Conservation (phyloP, 2,888 invertebrate genomes). For the Germaria angustata region DNA sequence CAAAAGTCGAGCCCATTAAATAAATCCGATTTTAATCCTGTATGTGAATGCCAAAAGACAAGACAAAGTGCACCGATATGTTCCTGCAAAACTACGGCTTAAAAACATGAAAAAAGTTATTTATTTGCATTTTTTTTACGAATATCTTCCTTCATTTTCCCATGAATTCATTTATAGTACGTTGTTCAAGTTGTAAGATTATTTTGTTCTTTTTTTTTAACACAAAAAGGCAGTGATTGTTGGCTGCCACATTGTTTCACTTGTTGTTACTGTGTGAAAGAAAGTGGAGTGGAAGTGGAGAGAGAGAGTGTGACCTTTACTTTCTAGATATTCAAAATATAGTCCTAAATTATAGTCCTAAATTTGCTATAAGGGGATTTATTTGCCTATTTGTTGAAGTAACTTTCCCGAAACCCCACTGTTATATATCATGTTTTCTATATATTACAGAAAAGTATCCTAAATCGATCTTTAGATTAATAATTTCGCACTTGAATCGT, state of each 20-base stretch:
- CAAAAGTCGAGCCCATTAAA: not conserved
- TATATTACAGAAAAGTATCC: no score
- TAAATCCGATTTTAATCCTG: not conserved
- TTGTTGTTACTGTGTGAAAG: slow-evolving; percentile 14
- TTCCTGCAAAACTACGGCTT: not conserved
- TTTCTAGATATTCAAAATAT: no score
- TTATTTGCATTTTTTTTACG: not conserved
- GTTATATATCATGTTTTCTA: no score
- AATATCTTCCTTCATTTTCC: not conserved
- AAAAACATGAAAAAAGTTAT: not conserved
- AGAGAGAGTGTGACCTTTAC: no score
- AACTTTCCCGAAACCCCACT: no score
- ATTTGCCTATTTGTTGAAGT: no score
- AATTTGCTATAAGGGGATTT: no score
- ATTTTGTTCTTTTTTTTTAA: slow-evolving; percentile 33
- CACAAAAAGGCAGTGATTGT: slow-evolving; percentile 59
- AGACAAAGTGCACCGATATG: not conserved
- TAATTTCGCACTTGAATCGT: no score
- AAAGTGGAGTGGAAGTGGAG: not conserved
- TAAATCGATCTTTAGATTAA: no score
- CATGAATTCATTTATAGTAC: not conserved
- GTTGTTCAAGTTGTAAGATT: slow-evolving; percentile 3
- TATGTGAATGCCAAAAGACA: not conserved
- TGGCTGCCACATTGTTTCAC: slow-evolving; percentile 40
- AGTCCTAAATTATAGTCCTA: no score